A percentile compares a stretch with the other conserved stretches of the same genome.
Evolutionary conservation across 2,113 vertebrate species (phyloP).

Genomic region (Muntiacus muntjak): DNA sequence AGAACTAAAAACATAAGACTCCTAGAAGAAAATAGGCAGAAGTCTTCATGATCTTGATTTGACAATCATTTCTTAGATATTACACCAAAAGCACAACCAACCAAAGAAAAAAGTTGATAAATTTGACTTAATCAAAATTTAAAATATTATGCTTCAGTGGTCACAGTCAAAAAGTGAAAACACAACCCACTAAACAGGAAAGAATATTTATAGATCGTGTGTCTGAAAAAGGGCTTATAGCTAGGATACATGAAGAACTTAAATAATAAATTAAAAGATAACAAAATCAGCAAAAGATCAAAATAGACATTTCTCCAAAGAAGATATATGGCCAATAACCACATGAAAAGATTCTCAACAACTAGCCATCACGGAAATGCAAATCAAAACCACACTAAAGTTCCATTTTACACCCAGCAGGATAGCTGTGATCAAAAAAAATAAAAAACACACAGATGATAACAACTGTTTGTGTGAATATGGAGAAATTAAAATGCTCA

Average conservation of each 20-base stretch:
- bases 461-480: background rate
- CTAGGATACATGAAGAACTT: background rate
- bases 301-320: background rate
- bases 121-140: background rate
- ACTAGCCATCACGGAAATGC: background rate
- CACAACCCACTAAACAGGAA: background rate
- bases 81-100: background rate
- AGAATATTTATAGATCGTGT: background rate
- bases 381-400: background rate
- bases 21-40: background rate
- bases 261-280: background rate
- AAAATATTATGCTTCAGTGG: background rate
- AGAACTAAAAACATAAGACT: background rate
- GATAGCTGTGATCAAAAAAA: background rate
- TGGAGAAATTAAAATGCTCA: background rate
- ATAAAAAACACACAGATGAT: background rate
- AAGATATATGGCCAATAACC: background rate
- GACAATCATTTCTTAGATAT: background rate
- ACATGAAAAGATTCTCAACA: background rate
- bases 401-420: background rate
- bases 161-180: background rate
- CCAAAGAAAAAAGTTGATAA: background rate
- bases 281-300: background rate
- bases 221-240: background rate
- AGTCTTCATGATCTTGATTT: background rate